Percentiles rank a stretch among this genome's conserved stretches.
Conservation (phyloP, 2,888 invertebrate species). For the Luffia ferchaultella region DNA sequence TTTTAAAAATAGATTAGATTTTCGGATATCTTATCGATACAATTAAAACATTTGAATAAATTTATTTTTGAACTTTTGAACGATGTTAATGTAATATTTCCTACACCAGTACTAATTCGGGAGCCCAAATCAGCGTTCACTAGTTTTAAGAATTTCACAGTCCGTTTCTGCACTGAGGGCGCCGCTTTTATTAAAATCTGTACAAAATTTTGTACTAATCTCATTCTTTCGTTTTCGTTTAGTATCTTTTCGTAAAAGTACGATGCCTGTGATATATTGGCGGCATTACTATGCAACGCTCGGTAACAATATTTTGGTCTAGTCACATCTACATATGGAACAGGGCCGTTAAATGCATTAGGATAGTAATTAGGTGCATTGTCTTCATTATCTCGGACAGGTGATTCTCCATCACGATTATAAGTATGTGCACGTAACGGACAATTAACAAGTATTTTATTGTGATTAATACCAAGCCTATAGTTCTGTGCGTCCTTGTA, state of each 20-base stretch:
- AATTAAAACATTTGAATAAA: no score
- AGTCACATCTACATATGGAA: slow-evolving; percentile 35
- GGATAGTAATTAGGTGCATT: slow-evolving; percentile 27
- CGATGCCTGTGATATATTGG: slow-evolving; percentile 67
- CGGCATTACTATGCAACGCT: slow-evolving; percentile 25
- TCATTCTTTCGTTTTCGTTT: slow-evolving; percentile 73
- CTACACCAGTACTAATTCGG: not conserved
- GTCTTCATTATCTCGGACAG: slow-evolving; percentile 20
- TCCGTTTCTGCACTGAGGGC: slow-evolving; percentile 11
- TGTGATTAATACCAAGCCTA: slow-evolving; percentile 24
- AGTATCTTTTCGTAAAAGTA: slow-evolving; percentile 74
- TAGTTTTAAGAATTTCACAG: slow-evolving; percentile 5
- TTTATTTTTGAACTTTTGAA: no score
- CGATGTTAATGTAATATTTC: not conserved
- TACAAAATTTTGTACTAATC: slow-evolving; percentile 9
- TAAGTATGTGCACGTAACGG: slow-evolving; percentile 22
- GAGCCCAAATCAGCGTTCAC: slow-evolving; percentile 5
- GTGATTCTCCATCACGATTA: slow-evolving; percentile 23
- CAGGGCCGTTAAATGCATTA: slow-evolving; percentile 26
- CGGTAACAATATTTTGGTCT: slow-evolving; percentile 23
- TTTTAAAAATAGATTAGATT: no score
- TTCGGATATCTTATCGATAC: no score
- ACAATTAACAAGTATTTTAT: slow-evolving; percentile 23
- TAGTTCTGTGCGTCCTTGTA: slow-evolving; percentile 65
- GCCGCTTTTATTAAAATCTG: slow-evolving; percentile 5